phyloP scores from a whole-genome alignment of 1,140 invertebrate genomes.

The Pseudomyrmex dendroicus region DNA sequence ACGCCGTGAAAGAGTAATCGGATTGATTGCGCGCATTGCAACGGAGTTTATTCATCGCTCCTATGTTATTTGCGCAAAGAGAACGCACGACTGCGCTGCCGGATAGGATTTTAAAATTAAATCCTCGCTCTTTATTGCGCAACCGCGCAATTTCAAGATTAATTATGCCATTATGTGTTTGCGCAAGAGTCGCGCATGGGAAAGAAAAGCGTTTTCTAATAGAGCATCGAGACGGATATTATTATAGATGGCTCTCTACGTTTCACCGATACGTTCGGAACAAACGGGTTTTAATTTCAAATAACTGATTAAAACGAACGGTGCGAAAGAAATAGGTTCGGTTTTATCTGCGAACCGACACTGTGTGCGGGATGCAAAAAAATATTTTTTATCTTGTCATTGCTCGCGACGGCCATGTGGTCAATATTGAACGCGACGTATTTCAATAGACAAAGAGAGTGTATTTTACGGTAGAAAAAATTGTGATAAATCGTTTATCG shows the following conservation, averaged over 20 bases:
- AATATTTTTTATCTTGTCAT: slow-evolving; percentile 24
- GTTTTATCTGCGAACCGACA: not conserved
- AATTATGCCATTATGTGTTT: not conserved
- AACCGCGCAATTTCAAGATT: no score
- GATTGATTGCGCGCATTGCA: not conserved
- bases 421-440: not conserved
- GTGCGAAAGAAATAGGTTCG: not conserved
- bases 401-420: not conserved
- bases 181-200: no score
- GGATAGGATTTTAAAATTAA: no score
- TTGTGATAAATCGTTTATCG: slow-evolving; percentile 33
- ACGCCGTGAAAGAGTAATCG: no score
- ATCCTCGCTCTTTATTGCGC: no score
- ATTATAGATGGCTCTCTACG: not conserved
- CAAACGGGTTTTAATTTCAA: not conserved
- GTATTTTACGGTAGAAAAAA: not conserved
- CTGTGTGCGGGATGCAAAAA: not conserved
- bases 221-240: not conserved
- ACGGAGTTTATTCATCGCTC: not conserved
- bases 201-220: not conserved
- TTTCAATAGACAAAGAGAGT: not conserved
- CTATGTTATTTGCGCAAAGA: not conserved
- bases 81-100: not conserved
- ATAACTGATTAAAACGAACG: not conserved
- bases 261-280: not conserved